phyloP scores from a whole-genome alignment of 2,888 invertebrate genomes.

The Horisme vitalbata region DNA sequence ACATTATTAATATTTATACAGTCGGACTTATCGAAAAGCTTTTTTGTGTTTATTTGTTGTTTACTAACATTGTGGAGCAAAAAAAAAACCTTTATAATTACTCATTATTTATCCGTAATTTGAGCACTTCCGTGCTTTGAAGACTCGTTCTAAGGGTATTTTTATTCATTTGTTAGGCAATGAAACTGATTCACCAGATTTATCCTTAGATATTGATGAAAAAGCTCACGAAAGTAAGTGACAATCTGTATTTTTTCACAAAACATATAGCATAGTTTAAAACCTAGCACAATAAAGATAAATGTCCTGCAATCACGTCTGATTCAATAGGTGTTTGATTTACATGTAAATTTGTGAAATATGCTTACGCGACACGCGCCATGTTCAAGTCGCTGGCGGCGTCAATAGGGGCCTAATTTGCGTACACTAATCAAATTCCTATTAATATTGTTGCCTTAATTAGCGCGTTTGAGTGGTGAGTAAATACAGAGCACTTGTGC shows the following conservation, averaged over 20 bases:
- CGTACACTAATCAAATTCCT: conserved; percentile 66
- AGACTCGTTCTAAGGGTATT: too few relatives aligned
- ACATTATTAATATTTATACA: neutral
- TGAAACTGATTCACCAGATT: too few relatives aligned
- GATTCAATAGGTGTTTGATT: conserved; percentile 57
- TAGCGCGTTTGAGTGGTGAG: conserved; percentile 40
- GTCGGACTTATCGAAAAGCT: neutral
- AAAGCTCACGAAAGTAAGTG: too few relatives aligned
- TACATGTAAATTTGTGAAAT: conserved; percentile 61
- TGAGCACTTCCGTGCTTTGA: too few relatives aligned
- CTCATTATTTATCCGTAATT: too few relatives aligned
- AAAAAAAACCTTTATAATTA: too few relatives aligned
- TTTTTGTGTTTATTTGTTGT: too few relatives aligned
- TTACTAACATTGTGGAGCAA: too few relatives aligned
- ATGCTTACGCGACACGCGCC: conserved; percentile 54
- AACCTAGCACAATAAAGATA: neutral
- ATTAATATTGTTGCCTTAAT: conserved; percentile 60
- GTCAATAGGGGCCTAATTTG: conserved; percentile 72
- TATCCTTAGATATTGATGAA: too few relatives aligned
- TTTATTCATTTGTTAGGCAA: too few relatives aligned
- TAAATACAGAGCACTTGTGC: conserved; percentile 38
- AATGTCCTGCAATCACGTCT: conserved; percentile 15
- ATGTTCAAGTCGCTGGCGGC: conserved; percentile 55
- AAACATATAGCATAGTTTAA: too few relatives aligned
- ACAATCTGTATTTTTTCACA: too few relatives aligned